A percentile compares a stretch with the other conserved stretches of the same genome.
Evolutionary conservation across 2,113 vertebrate genomes (phyloP).

Genomic region (Lepus americanus): DNA sequence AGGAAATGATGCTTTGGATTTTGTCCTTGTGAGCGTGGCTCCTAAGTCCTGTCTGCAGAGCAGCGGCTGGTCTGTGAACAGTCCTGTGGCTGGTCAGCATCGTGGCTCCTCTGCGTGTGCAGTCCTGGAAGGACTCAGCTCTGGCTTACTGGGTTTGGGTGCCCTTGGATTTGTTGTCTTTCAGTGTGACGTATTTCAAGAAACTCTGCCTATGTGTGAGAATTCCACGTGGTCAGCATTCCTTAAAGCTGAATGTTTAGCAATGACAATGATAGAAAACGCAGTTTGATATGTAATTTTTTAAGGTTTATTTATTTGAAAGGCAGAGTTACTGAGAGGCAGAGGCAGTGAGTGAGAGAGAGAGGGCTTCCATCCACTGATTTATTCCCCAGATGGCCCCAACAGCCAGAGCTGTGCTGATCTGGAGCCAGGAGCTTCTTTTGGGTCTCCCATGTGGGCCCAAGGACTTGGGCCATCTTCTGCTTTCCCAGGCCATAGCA

Average conservation of each 20-base stretch:
- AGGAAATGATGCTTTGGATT: constrained; percentile 14
- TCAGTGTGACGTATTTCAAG: background rate
- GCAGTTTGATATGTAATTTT: background rate
- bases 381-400: too few species aligned
- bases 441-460: too few species aligned
- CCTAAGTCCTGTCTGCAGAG: background rate
- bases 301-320: background rate
- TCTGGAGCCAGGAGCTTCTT: too few species aligned
- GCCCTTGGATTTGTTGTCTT: background rate
- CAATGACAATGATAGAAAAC: background rate
- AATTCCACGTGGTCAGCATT: background rate
- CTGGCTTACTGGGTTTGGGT: background rate
- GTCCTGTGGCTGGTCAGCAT: background rate
- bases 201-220: background rate
- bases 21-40: background rate
- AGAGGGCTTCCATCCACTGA: too few species aligned
- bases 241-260: constrained; percentile 54
- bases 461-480: too few species aligned
- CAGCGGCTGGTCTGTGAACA: background rate
- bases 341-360: too few species aligned
- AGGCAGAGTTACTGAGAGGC: too few species aligned
- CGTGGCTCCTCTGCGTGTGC: accelerated
- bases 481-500: too few species aligned
- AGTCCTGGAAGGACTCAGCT: accelerated
- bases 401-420: too few species aligned